Base-by-base conservation (phyloP, 2,888 invertebrate genomes). In the Eulithis prunata region DNA sequence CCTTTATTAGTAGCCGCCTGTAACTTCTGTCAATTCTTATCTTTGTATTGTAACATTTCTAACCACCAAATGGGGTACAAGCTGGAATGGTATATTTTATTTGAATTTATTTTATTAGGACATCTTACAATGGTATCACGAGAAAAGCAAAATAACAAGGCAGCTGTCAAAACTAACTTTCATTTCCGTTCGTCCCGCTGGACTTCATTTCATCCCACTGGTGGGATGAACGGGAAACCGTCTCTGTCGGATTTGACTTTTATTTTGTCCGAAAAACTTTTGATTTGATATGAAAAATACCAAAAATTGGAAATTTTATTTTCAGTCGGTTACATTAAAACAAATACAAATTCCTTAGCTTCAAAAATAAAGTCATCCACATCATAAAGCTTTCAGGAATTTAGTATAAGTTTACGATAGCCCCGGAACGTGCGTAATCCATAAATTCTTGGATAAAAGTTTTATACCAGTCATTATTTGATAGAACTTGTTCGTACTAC, bases 1-100 rank as follows among this genome's bases (percentile, higher is more conserved):
- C 67, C 58, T 58, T 62, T 56, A 69, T 61, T 53, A 59, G 57
- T 41, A 52, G 54, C 62, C 57, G 66, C 54, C 38, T 60, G 62
- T 60, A 62, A 60, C 38, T 66, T 55, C 53, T 62, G 41, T 60
- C 59, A 54, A 70, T 65, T 57, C 56, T 63, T 49, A 64, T 60
- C 60, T 56, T 47, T 55, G 58, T 49, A 46, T 32, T 32, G 5
- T 32, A 32, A 21, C 1, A 21, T 21, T 57, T 46, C 12, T 43
- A 51, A 53, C 65, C 55, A 57, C 57, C 60, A 63, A 60, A 63
- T 57, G 66, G 46, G 32, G 14, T 63, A 46, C 47, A 38, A 58
- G n/a, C 28, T n/a, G 32, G 8, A 1, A 41, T 41, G 8, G 41
- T 32, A 5, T 32, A 5, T 32, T 32, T 32, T 32, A 32, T 32